phyloP scores from a whole-genome alignment of 2,113 vertebrate species.

The Siphamia tubifer region DNA sequence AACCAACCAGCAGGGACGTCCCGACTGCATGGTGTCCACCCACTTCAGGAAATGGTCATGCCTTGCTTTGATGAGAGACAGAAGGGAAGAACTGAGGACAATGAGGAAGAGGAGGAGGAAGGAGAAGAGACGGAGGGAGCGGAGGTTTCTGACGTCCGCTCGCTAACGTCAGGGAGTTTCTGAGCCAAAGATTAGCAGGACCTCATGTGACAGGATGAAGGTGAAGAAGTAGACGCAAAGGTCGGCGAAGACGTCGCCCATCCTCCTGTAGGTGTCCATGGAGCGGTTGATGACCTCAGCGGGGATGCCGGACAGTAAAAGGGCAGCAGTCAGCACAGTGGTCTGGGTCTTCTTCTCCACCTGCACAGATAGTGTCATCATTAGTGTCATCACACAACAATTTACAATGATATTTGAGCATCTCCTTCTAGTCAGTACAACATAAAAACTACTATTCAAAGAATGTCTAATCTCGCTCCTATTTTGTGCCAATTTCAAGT shows the following conservation, averaged over 20 bases:
- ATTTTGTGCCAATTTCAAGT: too few relatives aligned
- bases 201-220: conserved; percentile 92
- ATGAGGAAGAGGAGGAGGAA: background rate
- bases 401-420: too few relatives aligned
- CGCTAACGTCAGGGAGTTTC: conserved; percentile 77
- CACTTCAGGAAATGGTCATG: conserved; percentile 2
- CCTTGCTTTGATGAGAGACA: conserved; percentile 8
- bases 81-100: background rate
- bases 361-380: too few relatives aligned
- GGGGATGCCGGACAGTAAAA: conserved; percentile 93
- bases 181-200: conserved; percentile 82
- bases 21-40: conserved; percentile 1
- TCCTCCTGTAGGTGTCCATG: conserved; percentile 97
- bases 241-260: conserved; percentile 97
- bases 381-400: too few relatives aligned
- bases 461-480: too few relatives aligned
- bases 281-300: conserved; percentile 96
- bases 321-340: conserved; percentile 92
- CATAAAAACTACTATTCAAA: too few relatives aligned
- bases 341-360: conserved; percentile 92
- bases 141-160: background rate
- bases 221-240: conserved; percentile 98
- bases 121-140: background rate
- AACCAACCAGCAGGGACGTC: conserved; percentile 7
- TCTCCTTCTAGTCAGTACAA: too few relatives aligned